Percentiles rank a stretch among this genome's conserved stretches.
Conservation (phyloP, 1,140 invertebrate species). For the Heliothis virescens region DNA sequence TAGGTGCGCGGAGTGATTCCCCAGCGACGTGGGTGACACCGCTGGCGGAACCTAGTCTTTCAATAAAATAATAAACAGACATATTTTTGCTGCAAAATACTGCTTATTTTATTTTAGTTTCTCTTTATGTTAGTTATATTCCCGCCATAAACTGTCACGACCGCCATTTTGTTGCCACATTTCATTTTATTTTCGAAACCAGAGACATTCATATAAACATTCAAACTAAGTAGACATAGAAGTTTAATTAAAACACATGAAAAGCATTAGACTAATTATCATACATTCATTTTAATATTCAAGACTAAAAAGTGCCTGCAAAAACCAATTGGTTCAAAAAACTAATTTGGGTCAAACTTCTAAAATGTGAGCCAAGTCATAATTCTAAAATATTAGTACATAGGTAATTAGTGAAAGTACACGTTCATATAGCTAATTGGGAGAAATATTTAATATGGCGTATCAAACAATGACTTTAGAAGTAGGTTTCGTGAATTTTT, state of each 20-base stretch:
- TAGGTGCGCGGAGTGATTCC: too few species aligned
- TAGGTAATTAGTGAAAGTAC: not conserved
- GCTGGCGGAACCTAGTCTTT: too few species aligned
- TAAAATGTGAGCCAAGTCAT: not conserved
- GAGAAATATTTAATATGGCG: not conserved
- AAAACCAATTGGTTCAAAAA: not conserved
- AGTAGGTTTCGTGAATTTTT: conserved; percentile 6
- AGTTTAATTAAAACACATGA: conserved; percentile 21
- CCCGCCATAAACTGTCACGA: not conserved
- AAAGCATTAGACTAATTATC: conserved; percentile 3
- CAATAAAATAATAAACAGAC: too few species aligned
- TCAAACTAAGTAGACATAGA: conserved; percentile 2
- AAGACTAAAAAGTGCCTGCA: not conserved
- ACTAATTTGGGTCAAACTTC: conserved; percentile 15
- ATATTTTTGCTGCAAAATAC: too few species aligned
- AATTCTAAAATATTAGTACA: too few species aligned
- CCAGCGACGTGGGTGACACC: too few species aligned
- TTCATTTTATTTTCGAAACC: not conserved
- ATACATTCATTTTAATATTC: not conserved
- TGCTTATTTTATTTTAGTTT: too few species aligned
- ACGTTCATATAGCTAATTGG: not conserved
- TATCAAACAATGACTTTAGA: not conserved
- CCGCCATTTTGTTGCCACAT: not conserved
- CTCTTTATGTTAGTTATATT: not conserved
- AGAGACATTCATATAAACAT: not conserved